Conservation (phyloP, 1,140 invertebrate species). For the Ephestia elutella region DNA sequence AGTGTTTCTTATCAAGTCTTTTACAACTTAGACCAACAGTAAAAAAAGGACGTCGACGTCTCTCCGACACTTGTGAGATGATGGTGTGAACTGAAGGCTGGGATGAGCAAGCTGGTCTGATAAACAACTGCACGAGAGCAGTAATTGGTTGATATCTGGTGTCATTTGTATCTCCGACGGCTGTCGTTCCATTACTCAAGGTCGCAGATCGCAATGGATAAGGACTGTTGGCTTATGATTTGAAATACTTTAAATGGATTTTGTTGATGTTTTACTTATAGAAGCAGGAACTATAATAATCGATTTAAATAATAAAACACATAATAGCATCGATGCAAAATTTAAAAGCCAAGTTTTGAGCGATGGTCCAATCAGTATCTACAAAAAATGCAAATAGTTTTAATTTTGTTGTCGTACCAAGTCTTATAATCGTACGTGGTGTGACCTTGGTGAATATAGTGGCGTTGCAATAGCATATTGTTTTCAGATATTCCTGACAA, state of each 20-base stretch:
- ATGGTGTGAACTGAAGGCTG: constrained; percentile 70
- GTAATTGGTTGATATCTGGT: constrained; percentile 62
- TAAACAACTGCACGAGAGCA: constrained; percentile 64
- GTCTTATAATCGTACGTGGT: too few relatives aligned
- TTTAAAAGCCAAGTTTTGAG: too few relatives aligned
- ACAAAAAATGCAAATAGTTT: too few relatives aligned
- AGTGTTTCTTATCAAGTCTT: background rate
- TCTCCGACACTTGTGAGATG: constrained; percentile 62
- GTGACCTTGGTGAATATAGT: background rate
- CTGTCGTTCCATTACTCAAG: constrained; percentile 31
- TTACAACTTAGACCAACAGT: constrained; percentile 19
- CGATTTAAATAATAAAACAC: too few relatives aligned
- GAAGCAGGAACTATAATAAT: too few relatives aligned
- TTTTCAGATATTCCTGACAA: background rate
- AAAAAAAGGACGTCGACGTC: constrained; percentile 55
- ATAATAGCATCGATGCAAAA: too few relatives aligned
- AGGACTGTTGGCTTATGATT: background rate
- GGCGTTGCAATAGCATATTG: background rate
- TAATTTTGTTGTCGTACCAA: too few relatives aligned
- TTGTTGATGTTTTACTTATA: background rate
- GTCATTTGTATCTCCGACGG: constrained; percentile 51
- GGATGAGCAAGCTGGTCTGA: constrained; percentile 66
- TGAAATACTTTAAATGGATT: background rate
- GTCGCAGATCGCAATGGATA: background rate
- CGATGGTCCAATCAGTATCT: too few relatives aligned